Conservation (phyloP, 2,113 vertebrate species). For the Mustela lutreola region DNA sequence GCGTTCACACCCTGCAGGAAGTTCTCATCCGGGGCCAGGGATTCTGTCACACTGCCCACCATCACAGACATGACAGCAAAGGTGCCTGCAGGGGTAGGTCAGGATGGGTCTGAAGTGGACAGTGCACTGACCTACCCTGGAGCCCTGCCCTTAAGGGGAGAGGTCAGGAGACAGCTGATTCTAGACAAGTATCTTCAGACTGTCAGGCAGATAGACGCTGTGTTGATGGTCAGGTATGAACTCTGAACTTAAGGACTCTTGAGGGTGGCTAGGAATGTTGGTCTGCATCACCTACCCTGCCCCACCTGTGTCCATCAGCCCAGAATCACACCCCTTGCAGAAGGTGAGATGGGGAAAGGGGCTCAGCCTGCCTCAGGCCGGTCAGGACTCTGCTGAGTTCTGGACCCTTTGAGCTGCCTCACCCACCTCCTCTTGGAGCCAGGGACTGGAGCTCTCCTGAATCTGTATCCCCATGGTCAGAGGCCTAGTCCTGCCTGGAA, state of each 20-base stretch:
- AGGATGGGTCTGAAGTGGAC: not conserved
- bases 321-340: not conserved
- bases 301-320: not conserved
- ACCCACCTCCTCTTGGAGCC: not conserved
- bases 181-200: not conserved
- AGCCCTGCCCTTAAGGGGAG: not conserved
- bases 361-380: not conserved
- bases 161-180: not conserved
- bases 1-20: constrained; percentile 84
- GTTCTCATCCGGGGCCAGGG: constrained; percentile 89
- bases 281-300: not conserved
- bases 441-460: not conserved
- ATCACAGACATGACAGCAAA: constrained; percentile 97
- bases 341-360: not conserved
- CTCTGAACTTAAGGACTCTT: not conserved
- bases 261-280: not conserved
- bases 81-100: constrained; percentile 89
- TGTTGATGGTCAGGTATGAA: not conserved
- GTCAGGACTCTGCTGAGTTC: not conserved
- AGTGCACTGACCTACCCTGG: not conserved
- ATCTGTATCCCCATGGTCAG: not conserved
- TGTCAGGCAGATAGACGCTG: not conserved
- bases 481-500: not conserved
- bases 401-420: not conserved
- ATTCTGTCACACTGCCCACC: constrained; percentile 94